Percentiles rank a stretch among this genome's conserved stretches.
These are phyloP conservation scores for Clarias fuscus DNA, from an alignment of 2,797 vertebrate species.

Conservation along the genomic window DNA sequence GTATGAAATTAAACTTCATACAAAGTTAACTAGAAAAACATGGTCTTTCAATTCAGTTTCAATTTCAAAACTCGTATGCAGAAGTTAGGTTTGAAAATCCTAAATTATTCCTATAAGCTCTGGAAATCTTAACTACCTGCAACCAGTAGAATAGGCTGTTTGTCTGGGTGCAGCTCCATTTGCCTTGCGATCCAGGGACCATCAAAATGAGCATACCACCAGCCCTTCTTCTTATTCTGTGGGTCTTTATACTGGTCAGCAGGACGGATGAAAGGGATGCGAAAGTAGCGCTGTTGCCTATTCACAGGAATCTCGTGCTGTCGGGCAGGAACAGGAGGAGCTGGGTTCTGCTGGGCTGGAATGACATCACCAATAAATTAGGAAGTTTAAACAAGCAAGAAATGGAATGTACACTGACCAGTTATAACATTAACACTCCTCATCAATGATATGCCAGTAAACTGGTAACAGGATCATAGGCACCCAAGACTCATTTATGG, in stretches of 20 bases:
- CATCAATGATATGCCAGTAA: too few relatives aligned
- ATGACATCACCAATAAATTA: constrained; percentile 5
- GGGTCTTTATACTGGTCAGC: constrained; percentile 98
- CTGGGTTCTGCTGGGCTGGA: constrained; percentile 89
- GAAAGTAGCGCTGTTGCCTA: constrained; percentile 96
- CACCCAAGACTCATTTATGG: too few relatives aligned
- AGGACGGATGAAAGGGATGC: constrained; percentile 96
- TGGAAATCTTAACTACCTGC: constrained; percentile 76
- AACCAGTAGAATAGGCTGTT: constrained; percentile 91
- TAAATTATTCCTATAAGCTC: neutral
- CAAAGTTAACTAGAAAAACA: neutral
- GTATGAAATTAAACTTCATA: neutral
- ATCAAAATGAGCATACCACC: constrained; percentile 99
- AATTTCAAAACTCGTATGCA: neutral
- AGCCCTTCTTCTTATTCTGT: constrained; percentile 98
- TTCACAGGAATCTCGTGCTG: constrained; percentile 89
- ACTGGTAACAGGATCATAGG: too few relatives aligned
- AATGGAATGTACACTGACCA: neutral
- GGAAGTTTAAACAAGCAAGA: neutral
- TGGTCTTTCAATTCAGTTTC: neutral
- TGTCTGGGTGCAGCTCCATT: constrained; percentile 99
- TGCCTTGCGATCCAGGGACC: constrained; percentile 97
- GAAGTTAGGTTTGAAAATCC: neutral
- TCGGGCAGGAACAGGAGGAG: constrained; percentile 76
- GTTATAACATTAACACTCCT: too few relatives aligned